These are phyloP conservation scores for Tamias sibiricus DNA, from an alignment of 2,113 vertebrate genomes.

Conservation along the genomic window DNA sequence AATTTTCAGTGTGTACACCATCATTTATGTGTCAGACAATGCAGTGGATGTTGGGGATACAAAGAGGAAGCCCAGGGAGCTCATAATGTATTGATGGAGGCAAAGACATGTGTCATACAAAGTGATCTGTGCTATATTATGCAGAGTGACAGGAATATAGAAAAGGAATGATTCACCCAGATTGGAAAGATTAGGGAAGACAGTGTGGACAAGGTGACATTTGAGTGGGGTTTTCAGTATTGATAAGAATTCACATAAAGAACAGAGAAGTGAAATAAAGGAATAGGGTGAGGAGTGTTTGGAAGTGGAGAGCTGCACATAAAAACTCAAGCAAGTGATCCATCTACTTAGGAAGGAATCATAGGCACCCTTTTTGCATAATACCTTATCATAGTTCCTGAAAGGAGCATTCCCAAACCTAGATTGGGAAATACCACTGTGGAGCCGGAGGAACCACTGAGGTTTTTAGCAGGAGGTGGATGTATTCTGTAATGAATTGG, in stretches of 20 bases:
- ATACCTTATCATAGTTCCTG: neutral
- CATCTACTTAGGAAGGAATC: neutral
- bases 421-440: neutral
- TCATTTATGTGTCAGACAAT: neutral
- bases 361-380: neutral
- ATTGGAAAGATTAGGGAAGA: neutral
- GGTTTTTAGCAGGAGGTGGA: neutral
- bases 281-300: neutral
- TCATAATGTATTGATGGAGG: neutral
- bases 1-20: neutral
- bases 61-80: neutral
- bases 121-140: neutral
- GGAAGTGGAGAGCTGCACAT: neutral
- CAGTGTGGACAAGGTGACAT: neutral
- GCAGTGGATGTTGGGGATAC: neutral
- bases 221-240: neutral
- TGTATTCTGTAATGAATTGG: neutral
- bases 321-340: neutral
- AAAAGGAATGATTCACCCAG: neutral
- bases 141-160: neutral
- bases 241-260: neutral
- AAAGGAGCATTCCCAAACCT: neutral
- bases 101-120: neutral
- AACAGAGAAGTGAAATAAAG: neutral
- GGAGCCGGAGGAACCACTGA: neutral